Percentiles rank a stretch among this genome's conserved stretches.
phyloP scores from a whole-genome alignment of 35 echinoderm and acorn worm genomes.

The Eucidaris tribuloides region DNA sequence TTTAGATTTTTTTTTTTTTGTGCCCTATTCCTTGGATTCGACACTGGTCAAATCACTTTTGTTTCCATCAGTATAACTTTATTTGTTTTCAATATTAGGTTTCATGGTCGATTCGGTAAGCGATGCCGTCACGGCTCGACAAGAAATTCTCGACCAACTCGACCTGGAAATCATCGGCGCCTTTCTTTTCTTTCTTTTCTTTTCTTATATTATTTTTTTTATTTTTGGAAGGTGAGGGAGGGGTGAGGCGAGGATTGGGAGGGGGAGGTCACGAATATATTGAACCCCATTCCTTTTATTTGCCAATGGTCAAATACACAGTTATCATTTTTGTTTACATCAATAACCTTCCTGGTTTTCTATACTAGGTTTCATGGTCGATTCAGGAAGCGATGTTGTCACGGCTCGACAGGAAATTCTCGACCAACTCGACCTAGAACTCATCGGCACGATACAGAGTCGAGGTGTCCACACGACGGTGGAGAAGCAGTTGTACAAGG shows the following conservation, averaged over 20 bases:
- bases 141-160: conserved; percentile 75
- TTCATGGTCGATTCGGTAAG: conserved; percentile 99
- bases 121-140: conserved; percentile 91
- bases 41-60: too few species aligned
- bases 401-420: conserved; percentile 84
- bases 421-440: conserved; percentile 73
- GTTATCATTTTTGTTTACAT: background rate
- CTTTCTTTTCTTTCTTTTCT: background rate
- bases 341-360: background rate
- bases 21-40: too few species aligned
- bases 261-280: background rate
- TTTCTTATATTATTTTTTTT: background rate
- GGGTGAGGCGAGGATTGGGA: background rate
- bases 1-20: background rate
- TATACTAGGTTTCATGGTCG: conserved; percentile 93
- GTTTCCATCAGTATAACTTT: too few species aligned
- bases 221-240: background rate
- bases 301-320: background rate
- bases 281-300: background rate
- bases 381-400: conserved; percentile 98
- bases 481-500: conserved; percentile 86
- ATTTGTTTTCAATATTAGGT: conserved; percentile 28
- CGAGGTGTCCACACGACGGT: conserved; percentile 92
- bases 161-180: conserved; percentile 71
- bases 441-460: conserved; percentile 93